phyloP scores from a whole-genome alignment of 1,140 invertebrate genomes.

The honey bee (Apis mellifera) region DNA sequence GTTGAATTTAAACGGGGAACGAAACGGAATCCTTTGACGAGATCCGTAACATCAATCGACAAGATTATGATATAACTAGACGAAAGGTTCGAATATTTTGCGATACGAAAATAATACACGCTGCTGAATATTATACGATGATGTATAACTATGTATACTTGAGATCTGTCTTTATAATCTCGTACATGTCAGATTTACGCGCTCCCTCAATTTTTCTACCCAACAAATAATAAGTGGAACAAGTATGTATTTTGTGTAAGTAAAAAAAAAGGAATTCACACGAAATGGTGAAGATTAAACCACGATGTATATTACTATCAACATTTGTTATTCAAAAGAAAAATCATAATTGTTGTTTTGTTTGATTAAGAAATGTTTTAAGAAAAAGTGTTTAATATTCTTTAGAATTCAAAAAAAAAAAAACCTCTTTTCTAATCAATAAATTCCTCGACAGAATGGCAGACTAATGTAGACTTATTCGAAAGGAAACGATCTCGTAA shows the following conservation, averaged over 20 bases:
- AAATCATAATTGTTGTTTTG: background rate
- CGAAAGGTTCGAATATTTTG: rapidly evolving
- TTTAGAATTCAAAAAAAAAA: too few relatives aligned
- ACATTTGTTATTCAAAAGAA: background rate
- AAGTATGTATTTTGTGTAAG: constrained; percentile 21
- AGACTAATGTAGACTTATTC: background rate
- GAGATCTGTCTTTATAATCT: constrained; percentile 50
- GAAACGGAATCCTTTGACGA: background rate
- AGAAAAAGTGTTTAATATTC: too few relatives aligned
- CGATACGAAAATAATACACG: background rate
- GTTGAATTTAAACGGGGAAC: too few relatives aligned
- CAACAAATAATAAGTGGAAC: constrained; percentile 3
- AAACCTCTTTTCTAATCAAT: too few relatives aligned
- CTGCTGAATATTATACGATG: background rate
- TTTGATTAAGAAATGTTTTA: too few relatives aligned
- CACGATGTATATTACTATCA: constrained; percentile 13
- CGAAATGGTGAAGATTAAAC: constrained; percentile 23
- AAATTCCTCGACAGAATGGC: too few relatives aligned
- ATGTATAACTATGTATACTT: background rate
- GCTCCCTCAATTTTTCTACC: constrained; percentile 40
- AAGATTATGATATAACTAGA: too few relatives aligned
- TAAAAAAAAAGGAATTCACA: background rate
- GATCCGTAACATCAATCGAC: background rate
- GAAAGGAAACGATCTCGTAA: background rate
- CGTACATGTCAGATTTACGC: constrained; percentile 41